Conservation (phyloP, 1,140 invertebrate species). For the Archivesica marissinica region DNA sequence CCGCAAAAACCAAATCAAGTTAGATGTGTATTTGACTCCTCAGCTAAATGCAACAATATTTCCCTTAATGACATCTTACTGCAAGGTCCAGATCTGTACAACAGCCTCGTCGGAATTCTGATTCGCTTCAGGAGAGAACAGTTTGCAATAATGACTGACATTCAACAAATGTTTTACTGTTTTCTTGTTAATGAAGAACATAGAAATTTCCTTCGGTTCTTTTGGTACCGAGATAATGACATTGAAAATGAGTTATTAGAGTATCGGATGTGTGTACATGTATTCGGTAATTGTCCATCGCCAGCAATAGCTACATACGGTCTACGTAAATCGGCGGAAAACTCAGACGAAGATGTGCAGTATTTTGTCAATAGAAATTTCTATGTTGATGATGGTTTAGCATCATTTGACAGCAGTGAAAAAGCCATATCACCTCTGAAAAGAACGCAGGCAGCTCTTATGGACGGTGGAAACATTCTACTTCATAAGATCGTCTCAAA, state of each 20-base stretch:
- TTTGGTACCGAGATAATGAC: constrained; percentile 66
- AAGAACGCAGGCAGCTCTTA: background rate
- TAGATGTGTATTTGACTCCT: constrained; percentile 50
- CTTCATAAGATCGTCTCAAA: constrained; percentile 65
- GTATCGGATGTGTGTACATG: constrained; percentile 67
- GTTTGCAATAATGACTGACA: constrained; percentile 60
- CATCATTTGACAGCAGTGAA: background rate
- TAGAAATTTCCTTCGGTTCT: constrained; percentile 62
- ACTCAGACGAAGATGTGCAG: background rate
- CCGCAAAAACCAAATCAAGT: background rate
- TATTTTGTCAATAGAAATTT: background rate
- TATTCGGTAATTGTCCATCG: constrained; percentile 64
- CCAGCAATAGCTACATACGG: constrained; percentile 63
- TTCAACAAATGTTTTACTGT: constrained; percentile 64
- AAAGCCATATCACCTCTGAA: background rate
- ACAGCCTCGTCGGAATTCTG: constrained; percentile 64
- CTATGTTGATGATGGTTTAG: constrained; percentile 6
- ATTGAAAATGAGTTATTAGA: constrained; percentile 36
- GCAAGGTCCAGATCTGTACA: constrained; percentile 80
- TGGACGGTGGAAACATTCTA: constrained; percentile 2
- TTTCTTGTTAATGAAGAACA: constrained; percentile 59
- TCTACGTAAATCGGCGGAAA: constrained; percentile 40
- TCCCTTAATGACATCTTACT: constrained; percentile 70
- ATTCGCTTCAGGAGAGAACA: constrained; percentile 63
- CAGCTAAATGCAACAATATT: background rate